A percentile compares a stretch with the other conserved stretches of the same genome.
Conservation (phyloP, 2,113 vertebrate genomes). For the Coregonus clupeaformis region DNA sequence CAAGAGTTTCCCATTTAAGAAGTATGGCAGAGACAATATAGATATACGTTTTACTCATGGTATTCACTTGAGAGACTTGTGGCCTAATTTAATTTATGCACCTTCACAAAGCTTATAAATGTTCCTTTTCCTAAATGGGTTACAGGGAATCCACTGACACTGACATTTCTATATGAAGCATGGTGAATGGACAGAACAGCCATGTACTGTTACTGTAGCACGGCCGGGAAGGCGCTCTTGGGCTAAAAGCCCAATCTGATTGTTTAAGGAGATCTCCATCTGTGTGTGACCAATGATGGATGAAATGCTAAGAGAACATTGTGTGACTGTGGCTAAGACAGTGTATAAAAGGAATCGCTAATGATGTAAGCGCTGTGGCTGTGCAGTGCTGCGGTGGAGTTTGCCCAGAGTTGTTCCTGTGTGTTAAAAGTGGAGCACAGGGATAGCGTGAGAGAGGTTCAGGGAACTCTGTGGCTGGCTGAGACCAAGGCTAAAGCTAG, state of each 20-base stretch:
- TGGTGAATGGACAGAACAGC: too few species aligned
- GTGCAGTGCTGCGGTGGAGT: neutral
- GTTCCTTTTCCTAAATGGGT: too few species aligned
- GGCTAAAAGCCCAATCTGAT: neutral
- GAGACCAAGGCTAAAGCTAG: constrained; percentile 10
- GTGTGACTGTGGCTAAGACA: constrained; percentile 1
- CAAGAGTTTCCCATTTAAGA: too few species aligned
- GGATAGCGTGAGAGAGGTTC: constrained; percentile 7
- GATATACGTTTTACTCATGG: too few species aligned
- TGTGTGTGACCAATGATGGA: neutral
- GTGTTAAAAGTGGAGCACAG: constrained; percentile 1
- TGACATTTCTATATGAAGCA: too few species aligned
- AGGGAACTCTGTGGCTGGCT: neutral
- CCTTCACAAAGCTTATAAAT: too few species aligned
- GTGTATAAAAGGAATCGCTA: neutral
- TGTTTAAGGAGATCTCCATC: neutral
- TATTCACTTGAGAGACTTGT: too few species aligned
- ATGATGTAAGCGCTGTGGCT: constrained; percentile 1
- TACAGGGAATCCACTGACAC: too few species aligned
- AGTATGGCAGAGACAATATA: too few species aligned
- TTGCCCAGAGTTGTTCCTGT: neutral
- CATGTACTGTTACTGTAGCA: too few species aligned
- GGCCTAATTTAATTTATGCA: too few species aligned
- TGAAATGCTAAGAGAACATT: neutral
- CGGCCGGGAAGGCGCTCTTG: neutral